Evolutionary conservation across 1,140 invertebrate species (phyloP), one percentile per base, ranked within the genome.

Genomic region (Drosophila parabipectinata): DNA sequence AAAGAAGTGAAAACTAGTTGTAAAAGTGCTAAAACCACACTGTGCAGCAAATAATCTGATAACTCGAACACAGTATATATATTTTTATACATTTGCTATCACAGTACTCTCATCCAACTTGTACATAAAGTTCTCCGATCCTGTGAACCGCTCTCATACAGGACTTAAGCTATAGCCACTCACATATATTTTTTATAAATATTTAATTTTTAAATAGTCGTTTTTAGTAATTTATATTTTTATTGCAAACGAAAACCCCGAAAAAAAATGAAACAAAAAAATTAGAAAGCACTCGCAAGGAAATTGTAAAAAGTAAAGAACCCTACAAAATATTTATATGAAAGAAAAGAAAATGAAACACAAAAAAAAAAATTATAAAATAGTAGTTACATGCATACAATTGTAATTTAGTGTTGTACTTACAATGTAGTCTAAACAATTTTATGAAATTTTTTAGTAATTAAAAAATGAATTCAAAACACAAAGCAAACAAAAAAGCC

Each of bases 381-480:
- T 85, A 87, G 71, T 87, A 85, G 81, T 87, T 85, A 87, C 82
- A 72, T 78, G 72, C 83, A 77, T 88, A 88, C 83, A 88, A 88
- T 83, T 88, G 83, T 88, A 88, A 88, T 88, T 88, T 88, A 88
- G 83, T 88, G 83, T 88, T 88, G 83, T 88, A 88, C 83, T 88
- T 88, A 88, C 75, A 63, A 79, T 68, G 79, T 88, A 88, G 83
- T 77, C 76, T 88, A 88, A 88, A 88, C 67, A 88, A 88, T 88
- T 88, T 88, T 88, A 88, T 88, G 83, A 88, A 88, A 88, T 88
- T 88, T 76, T 77, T 88, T 88, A 88, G 83, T 83, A 82, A 83
- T 88, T 88, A 83, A 79, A 87, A 77, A 87, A 81, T 88, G 83
- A 87, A 87, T 79, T 82, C 63, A 87, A 82, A 84, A 81, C 69